A percentile compares a stretch with the other conserved stretches of the same genome.
Conservation (phyloP, 2,888 invertebrate species). For the Heterodera filipjevi region DNA sequence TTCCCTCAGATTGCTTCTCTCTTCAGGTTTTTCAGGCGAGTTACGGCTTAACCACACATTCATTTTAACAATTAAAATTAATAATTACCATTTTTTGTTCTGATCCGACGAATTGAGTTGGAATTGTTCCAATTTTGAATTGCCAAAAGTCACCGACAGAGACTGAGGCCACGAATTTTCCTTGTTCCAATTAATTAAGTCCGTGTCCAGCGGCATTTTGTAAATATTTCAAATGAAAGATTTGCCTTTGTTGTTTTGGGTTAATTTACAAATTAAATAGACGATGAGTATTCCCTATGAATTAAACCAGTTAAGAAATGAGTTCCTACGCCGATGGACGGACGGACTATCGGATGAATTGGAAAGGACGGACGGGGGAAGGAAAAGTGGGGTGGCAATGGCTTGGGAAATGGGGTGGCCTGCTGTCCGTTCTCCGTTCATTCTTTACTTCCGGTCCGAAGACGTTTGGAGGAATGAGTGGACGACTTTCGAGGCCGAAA, state of each 20-base stretch:
- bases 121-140: conserved; percentile 3
- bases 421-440: not conserved
- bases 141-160: not conserved
- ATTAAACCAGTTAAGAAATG: not conserved
- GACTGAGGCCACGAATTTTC: conserved; percentile 27
- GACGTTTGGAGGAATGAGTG: not conserved
- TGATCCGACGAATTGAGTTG: not conserved
- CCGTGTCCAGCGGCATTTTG: conserved; percentile 31
- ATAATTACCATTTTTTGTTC: not conserved
- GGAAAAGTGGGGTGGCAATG: not conserved
- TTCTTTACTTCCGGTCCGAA: conserved; percentile 11
- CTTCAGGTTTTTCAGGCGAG: not conserved
- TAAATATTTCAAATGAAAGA: not conserved
- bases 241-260: not conserved
- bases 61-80: not conserved
- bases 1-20: not conserved
- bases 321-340: not conserved
- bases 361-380: conserved; percentile 13
- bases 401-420: conserved; percentile 6
- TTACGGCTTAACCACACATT: not conserved
- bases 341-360: not conserved
- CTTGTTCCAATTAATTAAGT: conserved; percentile 35
- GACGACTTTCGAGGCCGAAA: not conserved
- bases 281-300: not conserved
- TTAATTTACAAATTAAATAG: conserved; percentile 8